A percentile compares a stretch with the other conserved stretches of the same genome.
Conservation (phyloP, 2,797 vertebrate species). For the Alectoris magna region DNA sequence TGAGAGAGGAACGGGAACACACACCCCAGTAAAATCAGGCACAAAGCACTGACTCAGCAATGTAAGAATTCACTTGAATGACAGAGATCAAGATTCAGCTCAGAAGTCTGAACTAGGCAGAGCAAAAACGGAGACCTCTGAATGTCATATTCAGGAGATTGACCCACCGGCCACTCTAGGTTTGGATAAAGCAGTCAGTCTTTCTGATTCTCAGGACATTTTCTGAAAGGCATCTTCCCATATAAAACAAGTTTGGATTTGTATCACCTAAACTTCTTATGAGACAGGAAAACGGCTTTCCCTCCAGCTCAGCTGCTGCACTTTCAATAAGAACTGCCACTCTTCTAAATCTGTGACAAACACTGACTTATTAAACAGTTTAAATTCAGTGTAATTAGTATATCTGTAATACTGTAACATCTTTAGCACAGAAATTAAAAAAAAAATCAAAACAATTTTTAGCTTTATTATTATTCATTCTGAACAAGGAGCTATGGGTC, state of each 20-base stretch:
- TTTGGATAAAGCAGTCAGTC: not conserved
- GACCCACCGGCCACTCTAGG: not conserved
- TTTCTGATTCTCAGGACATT: not conserved
- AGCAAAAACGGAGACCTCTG: not conserved
- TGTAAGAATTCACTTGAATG: not conserved
- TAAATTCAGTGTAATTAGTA: not conserved
- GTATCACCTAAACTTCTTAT: not conserved
- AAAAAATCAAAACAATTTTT: not conserved
- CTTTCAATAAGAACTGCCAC: not conserved
- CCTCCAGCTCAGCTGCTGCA: not conserved
- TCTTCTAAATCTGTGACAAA: slow-evolving; percentile 33
- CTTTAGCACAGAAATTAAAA: not conserved
- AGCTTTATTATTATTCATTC: not conserved
- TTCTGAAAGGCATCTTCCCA: not conserved
- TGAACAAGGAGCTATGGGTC: not conserved
- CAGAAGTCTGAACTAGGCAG: not conserved
- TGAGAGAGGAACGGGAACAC: not conserved
- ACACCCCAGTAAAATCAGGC: not conserved
- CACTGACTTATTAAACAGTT: not conserved
- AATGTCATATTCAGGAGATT: not conserved
- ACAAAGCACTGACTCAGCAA: not conserved
- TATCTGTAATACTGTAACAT: not conserved
- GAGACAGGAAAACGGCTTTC: not conserved
- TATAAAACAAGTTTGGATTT: not conserved
- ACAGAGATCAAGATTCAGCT: not conserved